Conservation (phyloP, 2,797 vertebrate species). For the Sciurus vulgaris region DNA sequence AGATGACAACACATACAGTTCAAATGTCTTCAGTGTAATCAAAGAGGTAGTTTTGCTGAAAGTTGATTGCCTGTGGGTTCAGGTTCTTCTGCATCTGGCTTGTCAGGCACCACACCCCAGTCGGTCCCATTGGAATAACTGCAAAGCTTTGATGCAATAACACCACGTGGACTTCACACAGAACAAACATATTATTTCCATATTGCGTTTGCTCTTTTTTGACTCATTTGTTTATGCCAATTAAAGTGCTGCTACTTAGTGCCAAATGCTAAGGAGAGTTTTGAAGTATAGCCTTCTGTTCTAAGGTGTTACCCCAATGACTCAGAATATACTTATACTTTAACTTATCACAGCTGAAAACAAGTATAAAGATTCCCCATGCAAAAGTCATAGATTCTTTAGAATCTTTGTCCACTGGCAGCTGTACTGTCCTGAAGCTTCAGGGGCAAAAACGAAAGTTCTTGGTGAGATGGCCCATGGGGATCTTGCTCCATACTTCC, state of each 20-base stretch:
- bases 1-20: not conserved
- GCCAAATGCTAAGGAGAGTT: not conserved
- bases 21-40: not conserved
- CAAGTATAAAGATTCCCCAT: not conserved
- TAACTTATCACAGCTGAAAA: not conserved
- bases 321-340: not conserved
- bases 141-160: fast-evolving
- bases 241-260: not conserved
- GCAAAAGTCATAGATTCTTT: not conserved
- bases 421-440: not conserved
- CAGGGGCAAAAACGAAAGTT: not conserved
- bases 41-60: not conserved
- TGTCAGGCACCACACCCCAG: fast-evolving
- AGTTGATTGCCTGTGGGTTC: fast-evolving
- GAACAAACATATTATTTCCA: not conserved
- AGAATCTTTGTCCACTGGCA: not conserved
- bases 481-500: slow-evolving; percentile 18
- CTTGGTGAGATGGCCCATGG: not conserved
- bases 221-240: not conserved
- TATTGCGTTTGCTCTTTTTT: not conserved
- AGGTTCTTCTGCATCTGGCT: not conserved
- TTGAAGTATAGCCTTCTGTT: not conserved
- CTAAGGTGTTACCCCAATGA: not conserved
- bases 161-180: fast-evolving
- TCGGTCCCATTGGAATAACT: fast-evolving